Base-by-base conservation (phyloP, 2,888 invertebrate species). In the Phyllotreta cruciferae region DNA sequence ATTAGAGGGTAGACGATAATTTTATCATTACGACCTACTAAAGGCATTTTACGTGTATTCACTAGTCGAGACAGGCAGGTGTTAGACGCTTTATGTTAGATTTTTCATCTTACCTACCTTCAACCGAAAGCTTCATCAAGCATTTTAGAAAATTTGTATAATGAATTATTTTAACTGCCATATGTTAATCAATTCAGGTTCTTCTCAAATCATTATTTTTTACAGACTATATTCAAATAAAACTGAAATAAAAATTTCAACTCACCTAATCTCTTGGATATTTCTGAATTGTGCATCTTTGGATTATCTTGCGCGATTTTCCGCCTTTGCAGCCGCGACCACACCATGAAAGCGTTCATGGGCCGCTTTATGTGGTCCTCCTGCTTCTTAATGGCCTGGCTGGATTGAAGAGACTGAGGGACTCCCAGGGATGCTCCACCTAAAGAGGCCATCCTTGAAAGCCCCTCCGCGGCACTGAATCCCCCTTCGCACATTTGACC, bases 281-380 rank as follows among this genome's bases (percentile, higher is more conserved):
- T 97, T 83, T 97, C 97, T 0, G 95, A 95, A 81, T 97, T 97
- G 82, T 97, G 97, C 97, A 97, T 97, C 85, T 98, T 97, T 0
- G 97, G 97, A 81, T 98, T 97, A 76, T 97, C 97, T 82, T 96
- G 96, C 0, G 97, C 96, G 75, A 98, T 98, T 83, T 96, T 96
- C 75, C 96, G 84, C 72, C 97, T 83, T 80, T 96, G 96, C 57
- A 94, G 85, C 65, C 97, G 83, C 8, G 96, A 96, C 96, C 97
- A 97, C 53, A 97, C 97, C 97, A 98, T 97, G 83, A 97, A 97
- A 0, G 97, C 97, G 82, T 98, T 98, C 97, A 98, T 98, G 38
- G 97, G 97, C 70, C 97, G 85, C 81, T 97, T 98, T 74, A 97
- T 96, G 82, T 96, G 94, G 75, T 93, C 93, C 74, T 91, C 91